Evolutionary conservation across 30 jellyfish, hydroid and myxozoan species (phyloP), one percentile per base, ranked within the genome.

Genomic region (Hydra vulgaris): DNA sequence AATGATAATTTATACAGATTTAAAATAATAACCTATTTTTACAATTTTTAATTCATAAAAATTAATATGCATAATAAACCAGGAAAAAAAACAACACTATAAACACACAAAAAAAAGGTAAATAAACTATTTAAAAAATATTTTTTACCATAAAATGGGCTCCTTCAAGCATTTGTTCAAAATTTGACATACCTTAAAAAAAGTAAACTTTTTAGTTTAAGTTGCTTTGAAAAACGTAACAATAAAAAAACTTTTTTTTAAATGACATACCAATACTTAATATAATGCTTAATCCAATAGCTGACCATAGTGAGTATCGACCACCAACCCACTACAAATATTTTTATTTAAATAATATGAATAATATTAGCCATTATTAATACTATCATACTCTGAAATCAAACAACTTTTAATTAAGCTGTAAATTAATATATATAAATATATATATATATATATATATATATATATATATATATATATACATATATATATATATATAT

Each of bases 281-380:
- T 19, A 94, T 96, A 73, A 95, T 95, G 1, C 99, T 86, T 75
- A 95, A 71, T 24, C 99, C 99, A 86, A 95, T 95, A 17, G 99
- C 97, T 16, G 99, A 95, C 99, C 99, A 95, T 7, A 95, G 53
- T 15, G 99, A 95, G 66, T 95, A 95, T n/a, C 99, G 96, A 27
- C 99, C 99, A 54, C 99, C 99, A 67, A 95, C 99, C 99, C 99
- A 95, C 98, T 92, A 79, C 75, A 81, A 73, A 66, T 68, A 4
- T 66, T 4, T 25, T 0, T 20, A 52, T 20, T 18, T 20, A 25
- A 16, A 53, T 23, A 22, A 17, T 1, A 79, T 5, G 7, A 76
- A 76, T 1, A 26, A 52, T 26, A 52, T 15, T 17, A n/a, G n/a
- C n/a, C n/a, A n/a, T n/a, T n/a, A n/a, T n/a, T n/a, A n/a, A n/a